phyloP scores from a whole-genome alignment of 2,113 vertebrate genomes.

The Deroptyus accipitrinus region DNA sequence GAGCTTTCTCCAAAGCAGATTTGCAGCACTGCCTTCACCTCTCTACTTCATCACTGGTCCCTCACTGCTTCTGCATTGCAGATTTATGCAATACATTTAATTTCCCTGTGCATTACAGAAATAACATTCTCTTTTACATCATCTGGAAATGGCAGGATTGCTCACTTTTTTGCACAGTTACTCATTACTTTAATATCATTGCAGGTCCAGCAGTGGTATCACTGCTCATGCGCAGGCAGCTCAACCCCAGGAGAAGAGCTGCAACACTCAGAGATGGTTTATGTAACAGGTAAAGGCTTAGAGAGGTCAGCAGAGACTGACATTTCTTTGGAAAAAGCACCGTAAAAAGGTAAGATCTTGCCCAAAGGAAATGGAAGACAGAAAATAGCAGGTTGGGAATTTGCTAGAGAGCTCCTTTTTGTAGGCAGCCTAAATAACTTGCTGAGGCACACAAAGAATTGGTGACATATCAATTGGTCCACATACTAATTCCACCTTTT shows the following conservation, averaged over 20 bases:
- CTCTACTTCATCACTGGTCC: neutral
- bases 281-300: neutral
- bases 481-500: neutral
- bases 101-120: neutral
- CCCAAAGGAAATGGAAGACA: neutral
- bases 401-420: neutral
- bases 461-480: neutral
- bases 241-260: neutral
- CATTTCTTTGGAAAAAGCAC: neutral
- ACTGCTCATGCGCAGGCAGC: rapidly evolving
- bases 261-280: neutral
- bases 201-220: rapidly evolving
- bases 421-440: neutral
- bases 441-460: neutral
- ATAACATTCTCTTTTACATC: neutral
- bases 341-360: neutral
- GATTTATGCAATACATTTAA: neutral
- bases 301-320: neutral
- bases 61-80: neutral
- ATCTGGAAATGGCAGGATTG: neutral
- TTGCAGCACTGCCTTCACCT: rapidly evolving
- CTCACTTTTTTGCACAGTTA: neutral
- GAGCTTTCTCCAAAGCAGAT: neutral
- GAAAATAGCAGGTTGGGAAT: neutral
- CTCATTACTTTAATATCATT: rapidly evolving